Evolutionary conservation across 2,888 invertebrate species (phyloP).

Genomic region (Gymnosoma rotundatum): DNA sequence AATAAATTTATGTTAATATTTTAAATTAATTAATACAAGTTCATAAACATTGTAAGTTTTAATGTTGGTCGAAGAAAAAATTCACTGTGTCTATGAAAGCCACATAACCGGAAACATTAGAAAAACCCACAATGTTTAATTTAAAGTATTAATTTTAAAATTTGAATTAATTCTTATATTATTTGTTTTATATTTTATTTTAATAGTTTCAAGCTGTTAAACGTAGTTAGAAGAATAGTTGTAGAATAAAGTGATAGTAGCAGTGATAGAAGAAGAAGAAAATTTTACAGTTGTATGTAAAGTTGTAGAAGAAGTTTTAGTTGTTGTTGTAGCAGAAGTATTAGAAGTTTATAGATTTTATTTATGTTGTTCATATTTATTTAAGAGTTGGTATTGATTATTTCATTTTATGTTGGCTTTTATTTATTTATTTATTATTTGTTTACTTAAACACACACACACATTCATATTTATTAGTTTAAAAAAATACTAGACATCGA

Average conservation of each 20-base stretch:
- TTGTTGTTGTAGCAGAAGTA: conserved; percentile 11
- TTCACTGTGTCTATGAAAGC: neutral
- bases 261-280: neutral
- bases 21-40: neutral
- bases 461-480: conserved; percentile 45
- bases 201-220: neutral
- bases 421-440: neutral
- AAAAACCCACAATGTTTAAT: conserved; percentile 47
- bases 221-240: conserved; percentile 51
- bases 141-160: conserved; percentile 24
- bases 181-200: conserved; percentile 38
- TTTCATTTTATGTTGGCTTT: neutral
- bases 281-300: conserved; percentile 7
- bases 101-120: conserved; percentile 4
- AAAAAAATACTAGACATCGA: conserved; percentile 39
- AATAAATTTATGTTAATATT: neutral
- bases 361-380: conserved; percentile 19
- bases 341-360: neutral
- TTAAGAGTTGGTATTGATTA: conserved; percentile 18
- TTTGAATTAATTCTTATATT: conserved; percentile 14
- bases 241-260: neutral
- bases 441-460: conserved; percentile 34
- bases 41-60: conserved; percentile 45
- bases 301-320: neutral
- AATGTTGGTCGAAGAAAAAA: conserved; percentile 5